Base-by-base conservation (phyloP, 1,140 invertebrate genomes). In the Ganaspis sp. region DNA sequence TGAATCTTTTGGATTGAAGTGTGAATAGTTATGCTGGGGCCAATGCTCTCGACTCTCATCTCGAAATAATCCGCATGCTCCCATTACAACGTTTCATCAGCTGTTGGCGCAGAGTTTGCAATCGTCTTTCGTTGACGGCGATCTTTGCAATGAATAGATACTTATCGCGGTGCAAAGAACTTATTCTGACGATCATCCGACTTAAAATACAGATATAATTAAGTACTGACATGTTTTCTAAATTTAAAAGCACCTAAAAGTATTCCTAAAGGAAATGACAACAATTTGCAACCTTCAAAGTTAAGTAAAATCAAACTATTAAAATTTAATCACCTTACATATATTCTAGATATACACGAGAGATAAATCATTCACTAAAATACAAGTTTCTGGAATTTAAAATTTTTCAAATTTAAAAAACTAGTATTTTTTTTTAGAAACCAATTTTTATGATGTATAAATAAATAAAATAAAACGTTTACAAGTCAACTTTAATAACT, bases 31-130 rank as follows among this genome's bases (percentile, higher is more conserved):
- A 70, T 15, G 38, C 64, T 79, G 71, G 74, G 81, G 82, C 84
- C 84, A 85, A 87, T 85, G 86, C 83, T 87, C 85, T 74, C 83
- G 42, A 77, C 73, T 81, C 77, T 73, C 73, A 58, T 85, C 84
- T 82, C 69, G 40, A 86, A 88, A 88, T 88, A 88, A 85, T 82
- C 69, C 74, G 17, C 76, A 76, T 76, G 82, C 58, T 74, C 84
- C 80, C 79, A 81, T 83, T 83, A 79, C 75, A 26, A 75, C 70
- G 73, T 83, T 86, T 86, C 80, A 80, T 86, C 76, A 77, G 74
- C 73, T 80, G 79, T 76, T 82, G 72, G 78, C 77, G 72, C 78
- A 26, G 23, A n/a, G 12, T 73, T 69, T 49, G 75, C 69, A 49
- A 49, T 53, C 70, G 64, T 49, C 11, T 64, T 64, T 64, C 73